A percentile compares a stretch with the other conserved stretches of the same genome.
Conservation (phyloP, 2,797 vertebrate species). For the Erethizon dorsatum region DNA sequence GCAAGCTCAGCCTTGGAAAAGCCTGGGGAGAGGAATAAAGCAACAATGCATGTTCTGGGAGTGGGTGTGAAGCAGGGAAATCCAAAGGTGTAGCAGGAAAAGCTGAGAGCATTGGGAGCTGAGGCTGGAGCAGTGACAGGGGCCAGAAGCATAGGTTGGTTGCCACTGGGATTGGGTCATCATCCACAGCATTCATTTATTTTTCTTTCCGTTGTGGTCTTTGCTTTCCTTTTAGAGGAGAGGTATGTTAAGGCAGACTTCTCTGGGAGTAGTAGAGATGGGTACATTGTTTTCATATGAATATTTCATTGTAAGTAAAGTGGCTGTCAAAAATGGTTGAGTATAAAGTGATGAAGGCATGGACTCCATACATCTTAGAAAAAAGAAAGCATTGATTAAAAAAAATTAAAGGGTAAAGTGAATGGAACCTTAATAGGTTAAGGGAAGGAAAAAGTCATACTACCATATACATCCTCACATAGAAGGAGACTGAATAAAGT, state of each 20-base stretch:
- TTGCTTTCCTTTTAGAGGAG: slow-evolving; percentile 15
- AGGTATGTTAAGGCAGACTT: neutral
- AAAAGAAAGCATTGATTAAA: neutral
- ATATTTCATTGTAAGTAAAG: neutral
- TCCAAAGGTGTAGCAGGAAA: neutral
- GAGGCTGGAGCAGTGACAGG: neutral
- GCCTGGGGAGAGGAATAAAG: neutral
- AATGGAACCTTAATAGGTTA: neutral
- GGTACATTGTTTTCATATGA: neutral
- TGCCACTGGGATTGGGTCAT: neutral
- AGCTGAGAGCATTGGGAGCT: neutral
- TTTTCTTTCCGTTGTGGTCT: neutral
- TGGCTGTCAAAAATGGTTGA: neutral
- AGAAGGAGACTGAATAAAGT: neutral
- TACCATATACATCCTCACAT: neutral
- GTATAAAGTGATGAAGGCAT: neutral
- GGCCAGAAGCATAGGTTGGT: too few species aligned
- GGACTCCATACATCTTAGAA: neutral
- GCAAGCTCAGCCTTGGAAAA: neutral
- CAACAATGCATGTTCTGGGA: fast-evolving
- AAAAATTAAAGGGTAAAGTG: neutral
- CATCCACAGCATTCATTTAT: fast-evolving
- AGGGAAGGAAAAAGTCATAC: neutral
- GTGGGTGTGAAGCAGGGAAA: neutral
- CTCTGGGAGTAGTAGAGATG: neutral